These are phyloP conservation scores for Drosophila ironensis DNA, from an alignment of 1,140 invertebrate genomes.

Conservation along the genomic window DNA sequence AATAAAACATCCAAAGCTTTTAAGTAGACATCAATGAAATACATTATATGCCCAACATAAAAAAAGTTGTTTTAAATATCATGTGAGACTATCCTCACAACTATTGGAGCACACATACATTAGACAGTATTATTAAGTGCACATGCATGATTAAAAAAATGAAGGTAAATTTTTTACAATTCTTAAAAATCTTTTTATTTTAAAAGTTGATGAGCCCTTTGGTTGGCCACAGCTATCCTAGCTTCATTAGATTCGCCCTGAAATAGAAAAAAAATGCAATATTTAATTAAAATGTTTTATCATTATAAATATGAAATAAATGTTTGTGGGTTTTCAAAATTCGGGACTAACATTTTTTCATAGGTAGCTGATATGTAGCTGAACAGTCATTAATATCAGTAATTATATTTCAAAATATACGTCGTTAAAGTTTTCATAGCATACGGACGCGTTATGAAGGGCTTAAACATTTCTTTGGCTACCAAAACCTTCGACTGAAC, in stretches of 20 bases:
- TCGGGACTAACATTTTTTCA: too few relatives aligned
- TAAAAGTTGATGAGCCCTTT: constrained; percentile 91
- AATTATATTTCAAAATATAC: too few relatives aligned
- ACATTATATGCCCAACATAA: too few relatives aligned
- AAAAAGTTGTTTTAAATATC: background rate
- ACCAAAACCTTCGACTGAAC: too few relatives aligned
- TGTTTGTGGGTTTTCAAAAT: too few relatives aligned
- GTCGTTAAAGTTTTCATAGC: too few relatives aligned
- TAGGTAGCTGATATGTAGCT: too few relatives aligned
- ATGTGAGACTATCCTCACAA: constrained; percentile 6
- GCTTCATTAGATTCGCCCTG: constrained; percentile 89
- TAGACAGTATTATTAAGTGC: background rate
- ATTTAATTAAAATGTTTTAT: background rate
- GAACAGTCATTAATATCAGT: too few relatives aligned
- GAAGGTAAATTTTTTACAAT: constrained; percentile 20
- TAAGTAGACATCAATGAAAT: too few relatives aligned
- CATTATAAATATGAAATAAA: background rate
- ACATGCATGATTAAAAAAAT: background rate
- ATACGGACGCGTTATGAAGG: too few relatives aligned
- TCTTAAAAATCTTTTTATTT: constrained; percentile 83
- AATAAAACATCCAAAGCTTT: too few relatives aligned
- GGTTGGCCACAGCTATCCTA: constrained; percentile 92
- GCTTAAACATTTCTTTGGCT: too few relatives aligned
- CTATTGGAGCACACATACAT: constrained; percentile 45
- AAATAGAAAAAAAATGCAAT: constrained; percentile 12